These are phyloP conservation scores for Torymus tubicola DNA, from an alignment of 2,888 invertebrate species.

Conservation along the genomic window DNA sequence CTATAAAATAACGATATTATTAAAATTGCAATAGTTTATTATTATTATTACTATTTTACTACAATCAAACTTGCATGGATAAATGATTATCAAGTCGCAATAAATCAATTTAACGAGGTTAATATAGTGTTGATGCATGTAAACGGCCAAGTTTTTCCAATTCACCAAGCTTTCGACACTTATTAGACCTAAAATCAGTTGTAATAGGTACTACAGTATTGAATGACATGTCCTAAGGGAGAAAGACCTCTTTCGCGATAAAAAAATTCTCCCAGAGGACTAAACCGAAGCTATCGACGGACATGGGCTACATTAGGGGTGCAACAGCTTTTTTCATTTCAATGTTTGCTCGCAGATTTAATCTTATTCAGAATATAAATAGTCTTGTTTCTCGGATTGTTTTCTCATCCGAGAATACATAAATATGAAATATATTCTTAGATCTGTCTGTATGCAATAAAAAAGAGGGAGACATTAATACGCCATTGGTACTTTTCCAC, in stretches of 20 bases:
- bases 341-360: constrained; percentile 11
- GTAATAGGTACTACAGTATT: constrained; percentile 2
- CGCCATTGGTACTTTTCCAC: no score
- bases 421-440: no score
- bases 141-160: neutral
- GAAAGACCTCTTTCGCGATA: constrained; percentile 24
- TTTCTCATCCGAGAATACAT: neutral
- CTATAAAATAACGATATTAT: no score
- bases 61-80: no score
- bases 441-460: no score
- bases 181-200: constrained; percentile 13
- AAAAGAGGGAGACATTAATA: no score
- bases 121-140: neutral
- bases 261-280: constrained; percentile 29
- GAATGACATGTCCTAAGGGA: constrained; percentile 33
- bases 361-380: constrained; percentile 2
- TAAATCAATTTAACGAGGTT: neutral
- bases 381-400: neutral
- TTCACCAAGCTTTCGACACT: constrained; percentile 24
- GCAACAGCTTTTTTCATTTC: constrained; percentile 20
- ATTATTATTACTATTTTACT: no score
- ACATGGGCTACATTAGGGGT: neutral
- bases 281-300: constrained; percentile 6
- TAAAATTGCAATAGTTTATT: no score
- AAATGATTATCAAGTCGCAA: no score